Percentiles rank a stretch among this genome's conserved stretches.
Conservation (phyloP, 2,113 vertebrate species). For the Phyllostomus hastatus region DNA sequence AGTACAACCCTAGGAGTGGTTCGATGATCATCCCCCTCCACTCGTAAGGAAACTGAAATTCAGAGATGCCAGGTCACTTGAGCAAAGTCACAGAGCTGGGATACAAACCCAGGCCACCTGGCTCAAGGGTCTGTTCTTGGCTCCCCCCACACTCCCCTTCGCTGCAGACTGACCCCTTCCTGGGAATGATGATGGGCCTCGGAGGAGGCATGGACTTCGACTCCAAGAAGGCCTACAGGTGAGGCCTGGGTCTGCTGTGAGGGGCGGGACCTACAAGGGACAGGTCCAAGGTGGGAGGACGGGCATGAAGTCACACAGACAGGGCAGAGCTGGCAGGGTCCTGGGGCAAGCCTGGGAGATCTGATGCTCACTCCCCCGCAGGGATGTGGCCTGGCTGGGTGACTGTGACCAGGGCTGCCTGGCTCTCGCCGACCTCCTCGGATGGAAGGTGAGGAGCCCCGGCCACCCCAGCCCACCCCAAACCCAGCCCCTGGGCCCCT, state of each 20-base stretch:
- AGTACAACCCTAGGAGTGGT: too few relatives aligned
- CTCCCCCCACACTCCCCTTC: too few relatives aligned
- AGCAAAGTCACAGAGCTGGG: not conserved
- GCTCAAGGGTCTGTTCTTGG: not conserved
- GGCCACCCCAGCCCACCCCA: not conserved
- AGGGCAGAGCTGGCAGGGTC: not conserved
- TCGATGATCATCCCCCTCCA: not conserved
- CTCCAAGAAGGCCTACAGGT: conserved; percentile 95
- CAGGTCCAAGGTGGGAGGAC: not conserved
- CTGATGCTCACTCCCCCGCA: conserved; percentile 37
- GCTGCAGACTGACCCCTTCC: conserved; percentile 84
- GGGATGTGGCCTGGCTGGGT: conserved; percentile 91
- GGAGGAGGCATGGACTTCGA: conserved; percentile 94
- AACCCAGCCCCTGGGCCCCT: not conserved
- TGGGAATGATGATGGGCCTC: conserved; percentile 88
- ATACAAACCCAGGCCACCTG: not conserved
- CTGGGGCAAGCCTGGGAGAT: not conserved
- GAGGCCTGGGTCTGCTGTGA: conserved; percentile 23
- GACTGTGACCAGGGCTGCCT: conserved; percentile 91
- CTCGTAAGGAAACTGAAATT: not conserved
- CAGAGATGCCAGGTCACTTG: not conserved
- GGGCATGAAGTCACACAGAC: fast-evolving
- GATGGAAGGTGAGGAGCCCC: conserved; percentile 88
- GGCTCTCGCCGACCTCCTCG: conserved; percentile 89
- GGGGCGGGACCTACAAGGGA: not conserved